Base-by-base conservation (phyloP, 2,113 vertebrate species). In the Lepisosteus osseus region DNA sequence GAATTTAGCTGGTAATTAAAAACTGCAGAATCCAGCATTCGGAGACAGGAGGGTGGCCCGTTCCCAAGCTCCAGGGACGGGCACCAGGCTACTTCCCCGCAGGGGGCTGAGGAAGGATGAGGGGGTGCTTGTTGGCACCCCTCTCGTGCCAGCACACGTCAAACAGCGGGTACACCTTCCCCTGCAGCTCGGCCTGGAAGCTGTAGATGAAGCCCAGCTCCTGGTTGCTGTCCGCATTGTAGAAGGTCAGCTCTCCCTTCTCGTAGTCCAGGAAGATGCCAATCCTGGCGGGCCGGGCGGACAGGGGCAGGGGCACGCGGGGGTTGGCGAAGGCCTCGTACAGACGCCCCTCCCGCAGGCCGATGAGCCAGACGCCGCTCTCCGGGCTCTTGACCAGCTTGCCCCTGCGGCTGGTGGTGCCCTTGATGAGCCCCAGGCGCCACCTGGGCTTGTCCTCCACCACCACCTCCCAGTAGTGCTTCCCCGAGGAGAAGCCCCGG, bases 391-490 rank as follows among this genome's bases (percentile, higher is more conserved):
- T 94, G 77, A 12, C 85, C 62, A 95, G 86, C 78, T 94, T 95
- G 71, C 87, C 89, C 72, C 94, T 94, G 45, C 92, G 90, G 70
- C 84, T 86, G 12, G 86, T 82, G 0, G 90, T 94, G 71, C 90
- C 92, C 78, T 93, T 95, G 78, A 93, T 88, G 73, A 95, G 72
- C 2, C 92, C 93, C 11, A 94, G 76, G 1, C 90, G 90, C 94
- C 94, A 95, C 78, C 91, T 89, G 0, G 85, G 91, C 86, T 94
- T 94, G 79, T 76, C 76, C n/a, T 89, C 92, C 56, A 95, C 93
- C 0, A 87, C 85, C 62, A 95, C 91, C 81, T 95, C 91, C 94
- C 94, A 95, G 88, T 93, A 94, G 82, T 95, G 94, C 70, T 90
- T 92, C 15, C 94, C 93, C 0, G 90, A 92, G 65, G 93, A 94